Evolutionary conservation across 2,888 invertebrate genomes (phyloP).

Genomic region (Chloroclystis v-ata): DNA sequence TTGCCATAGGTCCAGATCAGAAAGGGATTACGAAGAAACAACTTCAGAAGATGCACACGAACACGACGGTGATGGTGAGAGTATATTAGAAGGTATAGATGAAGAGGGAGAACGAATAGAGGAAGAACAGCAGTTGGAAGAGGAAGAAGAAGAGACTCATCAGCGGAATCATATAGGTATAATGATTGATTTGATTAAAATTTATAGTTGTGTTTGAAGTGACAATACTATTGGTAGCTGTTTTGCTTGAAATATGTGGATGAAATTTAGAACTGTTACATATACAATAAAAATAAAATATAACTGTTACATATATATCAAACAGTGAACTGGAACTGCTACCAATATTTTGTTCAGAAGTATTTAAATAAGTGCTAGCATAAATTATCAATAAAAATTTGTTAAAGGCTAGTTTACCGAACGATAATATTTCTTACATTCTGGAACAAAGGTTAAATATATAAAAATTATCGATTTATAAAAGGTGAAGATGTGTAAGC

Average conservation of each 20-base stretch:
- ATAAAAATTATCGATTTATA: no score
- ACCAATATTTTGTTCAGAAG: neutral
- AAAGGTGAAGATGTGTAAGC: no score
- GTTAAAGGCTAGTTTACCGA: no score
- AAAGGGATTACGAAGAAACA: constrained; percentile 82
- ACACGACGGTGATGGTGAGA: constrained; percentile 70
- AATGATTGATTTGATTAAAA: neutral
- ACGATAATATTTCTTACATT: no score
- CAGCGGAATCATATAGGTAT: constrained; percentile 72
- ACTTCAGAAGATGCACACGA: constrained; percentile 85
- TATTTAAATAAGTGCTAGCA: no score
- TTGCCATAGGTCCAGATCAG: constrained; percentile 69
- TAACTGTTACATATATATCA: no score
- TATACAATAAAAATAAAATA: no score
- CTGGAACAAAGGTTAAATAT: no score
- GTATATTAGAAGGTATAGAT: constrained; percentile 54
- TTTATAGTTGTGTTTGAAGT: neutral
- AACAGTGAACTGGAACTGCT: neutral
- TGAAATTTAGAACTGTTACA: no score
- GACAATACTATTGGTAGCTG: neutral
- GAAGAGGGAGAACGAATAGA: constrained; percentile 56
- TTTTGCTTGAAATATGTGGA: no score
- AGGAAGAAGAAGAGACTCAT: constrained; percentile 53
- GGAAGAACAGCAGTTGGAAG: constrained; percentile 61
- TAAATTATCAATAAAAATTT: no score